Evolutionary conservation across 2,113 vertebrate genomes (phyloP).

Genomic region (Clinocottus analis): DNA sequence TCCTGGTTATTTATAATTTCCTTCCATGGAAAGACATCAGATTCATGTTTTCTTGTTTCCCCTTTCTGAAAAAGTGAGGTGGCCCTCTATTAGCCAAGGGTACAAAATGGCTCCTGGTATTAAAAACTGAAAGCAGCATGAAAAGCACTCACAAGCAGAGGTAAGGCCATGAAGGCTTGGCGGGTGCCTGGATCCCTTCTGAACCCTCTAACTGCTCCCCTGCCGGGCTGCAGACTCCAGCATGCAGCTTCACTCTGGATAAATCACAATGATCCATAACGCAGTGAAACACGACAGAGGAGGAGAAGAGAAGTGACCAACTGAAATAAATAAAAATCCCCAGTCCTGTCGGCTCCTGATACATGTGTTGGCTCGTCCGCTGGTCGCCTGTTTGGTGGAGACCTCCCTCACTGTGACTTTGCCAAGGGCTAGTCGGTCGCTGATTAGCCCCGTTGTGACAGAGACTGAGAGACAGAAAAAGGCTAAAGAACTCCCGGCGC

Average conservation of each 20-base stretch:
- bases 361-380: constrained; percentile 67
- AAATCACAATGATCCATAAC: constrained; percentile 81
- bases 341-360: constrained; percentile 67
- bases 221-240: constrained; percentile 86
- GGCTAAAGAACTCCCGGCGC: constrained; percentile 83
- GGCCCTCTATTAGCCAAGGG: constrained; percentile 76
- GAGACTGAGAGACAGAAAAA: constrained; percentile 82
- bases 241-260: constrained; percentile 76
- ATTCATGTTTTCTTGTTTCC: constrained; percentile 61
- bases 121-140: constrained; percentile 79
- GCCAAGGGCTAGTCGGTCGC: constrained; percentile 79
- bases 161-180: constrained; percentile 87
- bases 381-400: constrained; percentile 67
- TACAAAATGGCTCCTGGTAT: constrained; percentile 91
- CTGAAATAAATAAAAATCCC: constrained; percentile 74
- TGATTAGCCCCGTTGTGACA: constrained; percentile 84
- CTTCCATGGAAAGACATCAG: constrained; percentile 52
- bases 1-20: constrained; percentile 64
- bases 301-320: constrained; percentile 67
- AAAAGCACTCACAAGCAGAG: constrained; percentile 80
- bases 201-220: constrained; percentile 82
- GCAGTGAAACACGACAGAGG: constrained; percentile 58
- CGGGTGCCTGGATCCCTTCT: constrained; percentile 85
- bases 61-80: constrained; percentile 75
- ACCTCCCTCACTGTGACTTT: constrained; percentile 82